Evolutionary conservation across 2,113 vertebrate genomes (phyloP).

Genomic region (Aspiorhynchus laticeps): DNA sequence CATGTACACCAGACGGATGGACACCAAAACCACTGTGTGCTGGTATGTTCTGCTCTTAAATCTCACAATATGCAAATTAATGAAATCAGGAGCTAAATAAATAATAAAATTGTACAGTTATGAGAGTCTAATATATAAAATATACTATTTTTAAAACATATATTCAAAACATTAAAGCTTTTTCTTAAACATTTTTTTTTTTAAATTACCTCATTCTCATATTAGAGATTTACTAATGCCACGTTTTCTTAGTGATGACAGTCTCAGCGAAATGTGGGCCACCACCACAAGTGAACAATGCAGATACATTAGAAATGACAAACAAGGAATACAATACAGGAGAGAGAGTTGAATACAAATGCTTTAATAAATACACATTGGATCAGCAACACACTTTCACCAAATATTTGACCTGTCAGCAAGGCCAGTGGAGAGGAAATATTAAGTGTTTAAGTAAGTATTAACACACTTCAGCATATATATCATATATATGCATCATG

Average conservation of each 20-base stretch:
- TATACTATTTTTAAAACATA: no score
- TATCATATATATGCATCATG: no score
- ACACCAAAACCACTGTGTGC: conserved; percentile 26
- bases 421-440: conserved; percentile 49
- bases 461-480: no score
- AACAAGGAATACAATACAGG: not conserved
- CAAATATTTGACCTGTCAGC: conserved; percentile 33
- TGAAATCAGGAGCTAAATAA: no score
- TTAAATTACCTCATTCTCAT: no score
- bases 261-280: not conserved
- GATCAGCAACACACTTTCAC: conserved; percentile 2
- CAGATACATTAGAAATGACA: not conserved
- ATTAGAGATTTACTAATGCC: no score
- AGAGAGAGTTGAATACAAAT: conserved; percentile 48
- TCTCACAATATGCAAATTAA: no score
- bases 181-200: not conserved
- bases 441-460: conserved; percentile 61
- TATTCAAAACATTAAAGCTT: no score
- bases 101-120: no score
- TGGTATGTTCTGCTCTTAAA: not conserved
- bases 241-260: no score
- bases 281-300: not conserved
- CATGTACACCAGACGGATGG: conserved; percentile 20
- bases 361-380: conserved; percentile 8
- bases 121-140: no score